phyloP scores from a whole-genome alignment of 2,113 vertebrate genomes.

The Proteles cristata region DNA sequence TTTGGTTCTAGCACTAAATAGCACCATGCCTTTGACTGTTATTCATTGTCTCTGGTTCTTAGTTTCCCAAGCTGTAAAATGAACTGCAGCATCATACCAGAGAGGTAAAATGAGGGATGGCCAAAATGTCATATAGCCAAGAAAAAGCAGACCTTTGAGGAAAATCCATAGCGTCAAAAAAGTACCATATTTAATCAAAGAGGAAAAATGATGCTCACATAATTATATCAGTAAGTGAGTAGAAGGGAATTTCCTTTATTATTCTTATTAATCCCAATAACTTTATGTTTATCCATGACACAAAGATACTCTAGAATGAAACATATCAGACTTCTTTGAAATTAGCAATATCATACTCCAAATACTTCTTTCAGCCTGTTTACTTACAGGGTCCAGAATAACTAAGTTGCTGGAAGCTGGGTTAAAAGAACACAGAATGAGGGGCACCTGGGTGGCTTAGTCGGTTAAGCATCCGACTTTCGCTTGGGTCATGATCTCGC shows the following conservation, averaged over 20 bases:
- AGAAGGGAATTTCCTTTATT: neutral
- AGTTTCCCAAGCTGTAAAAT: neutral
- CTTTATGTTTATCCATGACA: neutral
- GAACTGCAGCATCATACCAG: neutral
- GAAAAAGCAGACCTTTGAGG: neutral
- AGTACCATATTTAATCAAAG: neutral
- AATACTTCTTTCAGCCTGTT: neutral
- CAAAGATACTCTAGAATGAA: neutral
- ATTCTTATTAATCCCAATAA: neutral
- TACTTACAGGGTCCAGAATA: neutral
- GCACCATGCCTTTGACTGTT: neutral
- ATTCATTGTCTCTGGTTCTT: neutral
- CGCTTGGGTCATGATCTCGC: no score
- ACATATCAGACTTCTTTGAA: neutral
- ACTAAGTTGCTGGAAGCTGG: neutral
- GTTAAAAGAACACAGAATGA: conserved; percentile 30
- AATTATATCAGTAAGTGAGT: neutral
- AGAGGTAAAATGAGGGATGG: neutral
- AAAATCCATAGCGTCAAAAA: neutral
- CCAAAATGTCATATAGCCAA: neutral
- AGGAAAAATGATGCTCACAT: neutral
- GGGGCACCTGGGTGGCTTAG: no score
- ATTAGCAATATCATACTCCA: neutral
- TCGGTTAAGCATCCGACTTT: no score
- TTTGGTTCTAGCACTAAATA: neutral